Base-by-base conservation (phyloP, 2,888 invertebrate genomes). In the Leptopilina syphax region DNA sequence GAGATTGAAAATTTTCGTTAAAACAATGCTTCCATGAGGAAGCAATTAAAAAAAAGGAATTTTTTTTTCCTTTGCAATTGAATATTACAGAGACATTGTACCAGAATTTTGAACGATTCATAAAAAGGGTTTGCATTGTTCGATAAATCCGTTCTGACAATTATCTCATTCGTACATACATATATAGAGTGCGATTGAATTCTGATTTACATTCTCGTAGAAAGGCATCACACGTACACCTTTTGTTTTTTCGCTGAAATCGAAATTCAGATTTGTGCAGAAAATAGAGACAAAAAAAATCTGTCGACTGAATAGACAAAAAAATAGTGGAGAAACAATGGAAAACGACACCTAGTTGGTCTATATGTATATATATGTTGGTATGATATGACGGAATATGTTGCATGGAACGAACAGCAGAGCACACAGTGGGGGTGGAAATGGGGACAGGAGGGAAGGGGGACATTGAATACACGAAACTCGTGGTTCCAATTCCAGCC, bases 401-500 rank as follows among this genome's bases (percentile, higher is more conserved):
- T 73, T 57, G 18, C 73, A 73, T 13, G 41, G 57, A 57, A 54
- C 12, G 34, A 50, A 50, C 27, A 27, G 13, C 70, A 13, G 24
- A 47, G 70, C 50, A 13, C 44, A 6, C 8, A 8, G 44, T 8
- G 8, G 44, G 44, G 8, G 44, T 8, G 7, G 44, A 44, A 34
- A 34, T 34, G 4, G 34, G 34, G 34, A 34, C 34, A 3, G 7
- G 44, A 7, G 8, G 44, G 8, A 7, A 1, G 8, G 7, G 44
- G 70, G 54, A 73, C 57, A 34, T 27, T 34, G 57, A 73, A 54
- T 34, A 73, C 54, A 70, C 41, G 57, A 57, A 60, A n/a, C 34
- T n/a, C 34, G 73, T 57, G 73, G 73, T 57, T 73, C 54, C 73
- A 73, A 73, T 73, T 73, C 27, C 73, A 73, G 13, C 73, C 73